Percentiles rank a stretch among this genome's conserved stretches.
phyloP scores from a whole-genome alignment of 2,888 invertebrate species.

The Stegana nigrithorax region DNA sequence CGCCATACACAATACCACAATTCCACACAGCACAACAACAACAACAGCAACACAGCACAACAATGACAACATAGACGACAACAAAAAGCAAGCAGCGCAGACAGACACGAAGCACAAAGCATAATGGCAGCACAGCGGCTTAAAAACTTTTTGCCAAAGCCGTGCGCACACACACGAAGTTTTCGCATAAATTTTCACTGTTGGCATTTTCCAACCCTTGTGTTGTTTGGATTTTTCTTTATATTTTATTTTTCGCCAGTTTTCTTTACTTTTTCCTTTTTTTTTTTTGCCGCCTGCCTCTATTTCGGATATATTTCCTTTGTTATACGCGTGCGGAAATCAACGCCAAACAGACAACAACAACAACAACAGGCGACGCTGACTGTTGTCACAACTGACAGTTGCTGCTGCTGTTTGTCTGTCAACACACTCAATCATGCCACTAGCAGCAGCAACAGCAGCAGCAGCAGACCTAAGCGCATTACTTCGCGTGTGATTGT shows the following conservation, averaged over 20 bases:
- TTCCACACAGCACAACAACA: not conserved
- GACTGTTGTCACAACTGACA: not conserved
- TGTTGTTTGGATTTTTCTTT: no score
- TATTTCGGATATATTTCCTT: not conserved
- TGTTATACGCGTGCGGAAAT: slow-evolving; percentile 40
- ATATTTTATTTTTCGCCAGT: no score
- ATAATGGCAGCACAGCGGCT: slow-evolving; percentile 7
- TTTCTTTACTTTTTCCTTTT: slow-evolving; percentile 34
- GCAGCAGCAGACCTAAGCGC: not conserved
- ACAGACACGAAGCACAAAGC: not conserved
- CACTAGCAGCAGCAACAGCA: no score
- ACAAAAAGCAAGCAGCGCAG: not conserved
- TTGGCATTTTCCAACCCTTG: slow-evolving; percentile 13
- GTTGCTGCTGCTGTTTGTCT: slow-evolving; percentile 24
- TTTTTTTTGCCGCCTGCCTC: not conserved
- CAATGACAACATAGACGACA: not conserved
- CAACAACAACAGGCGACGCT: not conserved
- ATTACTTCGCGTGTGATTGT: slow-evolving; percentile 58
- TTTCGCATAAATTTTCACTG: slow-evolving; percentile 50
- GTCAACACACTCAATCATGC: slow-evolving; percentile 54
- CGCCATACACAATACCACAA: no score
- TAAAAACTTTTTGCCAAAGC: slow-evolving; percentile 20
- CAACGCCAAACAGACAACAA: slow-evolving; percentile 46
- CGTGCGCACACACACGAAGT: slow-evolving; percentile 38
- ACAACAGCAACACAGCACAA: not conserved